Evolutionary conservation across 2,797 vertebrate genomes (phyloP).

Genomic region (Pseudochirops cupreus): DNA sequence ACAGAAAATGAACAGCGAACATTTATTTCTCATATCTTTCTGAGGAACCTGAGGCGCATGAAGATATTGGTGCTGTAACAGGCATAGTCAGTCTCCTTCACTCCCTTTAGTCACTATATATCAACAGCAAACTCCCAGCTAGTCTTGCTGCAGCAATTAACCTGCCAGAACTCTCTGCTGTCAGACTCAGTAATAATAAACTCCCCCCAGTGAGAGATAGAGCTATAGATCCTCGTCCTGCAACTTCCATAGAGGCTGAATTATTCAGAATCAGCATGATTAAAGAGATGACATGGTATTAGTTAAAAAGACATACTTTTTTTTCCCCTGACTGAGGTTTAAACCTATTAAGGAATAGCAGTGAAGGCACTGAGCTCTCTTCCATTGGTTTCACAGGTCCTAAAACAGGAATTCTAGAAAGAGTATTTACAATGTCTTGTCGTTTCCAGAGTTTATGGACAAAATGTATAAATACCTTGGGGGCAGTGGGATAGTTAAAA

Average conservation of each 20-base stretch:
- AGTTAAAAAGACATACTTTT: conserved; percentile 84
- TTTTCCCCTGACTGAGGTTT: conserved; percentile 74
- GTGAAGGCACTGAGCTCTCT: conserved; percentile 59
- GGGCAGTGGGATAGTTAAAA: conserved; percentile 66
- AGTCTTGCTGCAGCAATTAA: conserved; percentile 88
- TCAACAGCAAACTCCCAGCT: conserved; percentile 86
- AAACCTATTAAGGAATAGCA: conserved; percentile 83
- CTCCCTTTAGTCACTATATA: conserved; percentile 86
- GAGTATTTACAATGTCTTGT: conserved; percentile 77
- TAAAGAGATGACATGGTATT: conserved; percentile 87
- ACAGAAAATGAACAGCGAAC: conserved; percentile 88
- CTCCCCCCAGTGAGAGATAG: conserved; percentile 82
- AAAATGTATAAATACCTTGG: conserved; percentile 75
- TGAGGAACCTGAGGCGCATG: conserved; percentile 87
- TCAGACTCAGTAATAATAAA: conserved; percentile 86
- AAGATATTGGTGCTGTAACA: conserved; percentile 88
- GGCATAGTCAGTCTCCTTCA: conserved; percentile 87
- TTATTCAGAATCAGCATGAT: conserved; percentile 88
- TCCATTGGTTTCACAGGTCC: conserved; percentile 41
- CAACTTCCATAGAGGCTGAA: conserved; percentile 85
- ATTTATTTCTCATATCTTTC: conserved; percentile 90
- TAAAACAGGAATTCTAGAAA: conserved; percentile 74
- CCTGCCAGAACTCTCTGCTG: conserved; percentile 87
- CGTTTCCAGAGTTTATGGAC: conserved; percentile 77
- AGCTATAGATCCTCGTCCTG: conserved; percentile 84